Evolutionary conservation across 2,888 invertebrate species (phyloP).

Genomic region (Teinopalpus imperialis): DNA sequence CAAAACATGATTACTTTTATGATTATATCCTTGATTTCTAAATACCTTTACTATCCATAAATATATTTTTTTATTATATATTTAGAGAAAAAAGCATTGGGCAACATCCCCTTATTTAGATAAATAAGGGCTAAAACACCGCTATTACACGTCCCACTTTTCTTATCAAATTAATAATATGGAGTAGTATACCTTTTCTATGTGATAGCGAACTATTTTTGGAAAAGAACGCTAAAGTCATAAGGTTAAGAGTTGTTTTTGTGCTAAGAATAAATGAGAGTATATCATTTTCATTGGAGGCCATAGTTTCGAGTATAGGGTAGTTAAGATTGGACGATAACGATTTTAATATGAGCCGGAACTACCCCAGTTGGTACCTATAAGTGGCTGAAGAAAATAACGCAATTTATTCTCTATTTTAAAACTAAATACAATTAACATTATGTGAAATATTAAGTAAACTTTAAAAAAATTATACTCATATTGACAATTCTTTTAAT

Average conservation of each 20-base stretch:
- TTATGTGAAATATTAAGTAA: slow-evolving; percentile 23
- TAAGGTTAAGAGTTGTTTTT: slow-evolving; percentile 46
- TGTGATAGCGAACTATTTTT: slow-evolving; percentile 8
- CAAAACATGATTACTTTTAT: too few relatives aligned
- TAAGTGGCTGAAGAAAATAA: slow-evolving; percentile 58
- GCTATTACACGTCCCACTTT: slow-evolving; percentile 47
- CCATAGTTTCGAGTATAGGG: slow-evolving; percentile 75
- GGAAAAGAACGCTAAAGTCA: slow-evolving; percentile 40
- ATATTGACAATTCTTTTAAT: too few relatives aligned
- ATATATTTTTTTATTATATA: not conserved
- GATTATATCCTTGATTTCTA: too few relatives aligned
- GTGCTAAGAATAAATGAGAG: slow-evolving; percentile 43
- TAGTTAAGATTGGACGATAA: slow-evolving; percentile 78
- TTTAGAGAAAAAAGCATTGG: not conserved
- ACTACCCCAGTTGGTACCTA: slow-evolving; percentile 54
- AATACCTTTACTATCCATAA: too few relatives aligned
- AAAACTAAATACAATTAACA: slow-evolving; percentile 34
- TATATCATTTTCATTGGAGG: slow-evolving; percentile 73
- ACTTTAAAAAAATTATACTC: slow-evolving; percentile 7
- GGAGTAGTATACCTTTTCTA: slow-evolving; percentile 51
- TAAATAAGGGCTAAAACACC: slow-evolving; percentile 43
- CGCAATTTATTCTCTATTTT: slow-evolving; percentile 60
- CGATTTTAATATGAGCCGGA: slow-evolving; percentile 79
- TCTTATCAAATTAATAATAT: slow-evolving; percentile 78
- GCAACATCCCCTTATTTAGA: slow-evolving; percentile 17